Base-by-base conservation (phyloP, 2,797 vertebrate species). In the Apodemus agrarius region DNA sequence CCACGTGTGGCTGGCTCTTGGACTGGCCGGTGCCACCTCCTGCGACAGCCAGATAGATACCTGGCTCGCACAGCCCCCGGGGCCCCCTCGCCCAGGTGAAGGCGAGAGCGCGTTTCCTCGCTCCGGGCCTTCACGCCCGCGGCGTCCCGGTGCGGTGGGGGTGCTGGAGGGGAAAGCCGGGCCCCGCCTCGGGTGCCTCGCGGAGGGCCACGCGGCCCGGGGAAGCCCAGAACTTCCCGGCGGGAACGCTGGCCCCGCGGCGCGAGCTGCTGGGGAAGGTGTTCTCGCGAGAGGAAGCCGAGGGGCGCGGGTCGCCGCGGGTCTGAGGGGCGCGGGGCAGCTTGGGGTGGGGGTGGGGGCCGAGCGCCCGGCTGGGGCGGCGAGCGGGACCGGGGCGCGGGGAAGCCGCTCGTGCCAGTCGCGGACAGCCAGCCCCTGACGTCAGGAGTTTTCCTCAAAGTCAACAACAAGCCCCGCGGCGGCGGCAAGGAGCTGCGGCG, bases 401-500 rank as follows among this genome's bases (percentile, higher is more conserved):
- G 98, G 91, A 98, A 98, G 96, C 95, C 97, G 98, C 98, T 98
- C 98, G 98, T 97, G 97, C 98, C 97, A 61, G 97, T 94, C 97
- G 97, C 90, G 69, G 79, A 17, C 96, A 97, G 92, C 96, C 98
- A 96, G 98, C 57, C 89, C 96, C 98, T 99, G 99, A 99, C 99
- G 99, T 99, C 99, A 99, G 99, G 98, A 99, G 98, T 98, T 98
- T 98, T 99, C 98, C 99, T 98, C 98, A 99, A 99, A 99, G 99
- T 99, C 99, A 99, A 98, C 99, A 99, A 99, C 98, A 98, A 98
- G 98, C 98, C 98, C 98, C 96, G 96, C 96, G 95, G 97, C 97
- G 96, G 98, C 78, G 93, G 97, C 97, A 93, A 74, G 97, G 52
- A 69, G 80, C 75, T 74, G 37, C n/a, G 96, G 69, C 96, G 96